Evolutionary conservation across 2,797 vertebrate species (phyloP).

Genomic region (Smutsia gigantea): DNA sequence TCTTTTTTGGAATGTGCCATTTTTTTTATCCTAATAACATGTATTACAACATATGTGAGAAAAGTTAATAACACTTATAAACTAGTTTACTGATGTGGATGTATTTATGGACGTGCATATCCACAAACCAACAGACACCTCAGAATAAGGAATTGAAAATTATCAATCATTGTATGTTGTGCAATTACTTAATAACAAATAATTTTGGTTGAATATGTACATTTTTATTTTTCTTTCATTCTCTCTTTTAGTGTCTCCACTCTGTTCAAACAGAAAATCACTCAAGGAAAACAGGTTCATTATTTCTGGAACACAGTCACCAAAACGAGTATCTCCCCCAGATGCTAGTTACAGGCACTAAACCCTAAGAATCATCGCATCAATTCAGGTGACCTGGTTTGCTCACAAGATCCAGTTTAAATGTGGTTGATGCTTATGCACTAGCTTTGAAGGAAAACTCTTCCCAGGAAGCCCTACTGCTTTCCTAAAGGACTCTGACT

Average conservation of each 20-base stretch:
- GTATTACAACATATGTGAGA: background rate
- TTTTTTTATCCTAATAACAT: background rate
- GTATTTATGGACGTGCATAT: background rate
- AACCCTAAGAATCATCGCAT: background rate
- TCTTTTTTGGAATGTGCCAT: too few species aligned
- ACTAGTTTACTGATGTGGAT: background rate
- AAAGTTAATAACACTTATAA: background rate
- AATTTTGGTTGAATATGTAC: background rate
- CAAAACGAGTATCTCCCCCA: background rate
- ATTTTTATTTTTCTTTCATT: background rate
- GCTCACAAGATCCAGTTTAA: background rate
- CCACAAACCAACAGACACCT: background rate
- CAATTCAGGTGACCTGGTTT: background rate
- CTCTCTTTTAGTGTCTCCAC: background rate
- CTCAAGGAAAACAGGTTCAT: conserved; percentile 25
- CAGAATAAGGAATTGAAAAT: background rate
- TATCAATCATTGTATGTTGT: too few species aligned
- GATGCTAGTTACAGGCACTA: background rate
- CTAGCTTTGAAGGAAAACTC: background rate
- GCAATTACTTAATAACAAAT: background rate
- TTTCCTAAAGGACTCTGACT: background rate
- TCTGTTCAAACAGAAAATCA: background rate
- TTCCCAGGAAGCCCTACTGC: background rate
- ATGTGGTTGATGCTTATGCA: background rate
- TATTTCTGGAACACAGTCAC: conserved; percentile 33